Evolutionary conservation across 2,797 vertebrate species (phyloP).

Genomic region (Coilia nasus): DNA sequence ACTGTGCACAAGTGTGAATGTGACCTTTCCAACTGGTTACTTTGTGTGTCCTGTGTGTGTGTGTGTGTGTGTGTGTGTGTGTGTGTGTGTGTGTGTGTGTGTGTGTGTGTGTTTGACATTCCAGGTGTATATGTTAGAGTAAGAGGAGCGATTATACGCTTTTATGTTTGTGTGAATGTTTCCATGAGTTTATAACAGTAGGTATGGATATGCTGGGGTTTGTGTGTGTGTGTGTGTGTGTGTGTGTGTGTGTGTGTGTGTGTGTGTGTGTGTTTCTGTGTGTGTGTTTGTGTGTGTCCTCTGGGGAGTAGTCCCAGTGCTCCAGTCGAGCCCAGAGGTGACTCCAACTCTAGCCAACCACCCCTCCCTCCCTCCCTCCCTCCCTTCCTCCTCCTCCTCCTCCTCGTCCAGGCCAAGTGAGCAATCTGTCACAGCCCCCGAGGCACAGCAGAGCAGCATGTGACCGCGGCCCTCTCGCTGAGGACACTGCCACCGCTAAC

Average conservation of each 20-base stretch:
- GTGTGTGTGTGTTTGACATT: slow-evolving; percentile 28
- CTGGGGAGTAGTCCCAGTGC: slow-evolving; percentile 44
- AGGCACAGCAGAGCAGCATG: slow-evolving; percentile 56
- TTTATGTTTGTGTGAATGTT: slow-evolving; percentile 27
- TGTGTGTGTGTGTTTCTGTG: slow-evolving; percentile 37
- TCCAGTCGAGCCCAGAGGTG: slow-evolving; percentile 50
- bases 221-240: slow-evolving; percentile 37
- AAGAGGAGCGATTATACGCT: neutral
- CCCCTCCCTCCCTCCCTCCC: slow-evolving; percentile 15
- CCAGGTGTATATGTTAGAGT: neutral
- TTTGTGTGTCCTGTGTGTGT: slow-evolving; percentile 15
- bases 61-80: slow-evolving; percentile 38
- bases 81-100: slow-evolving; percentile 29
- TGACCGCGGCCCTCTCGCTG: slow-evolving; percentile 65
- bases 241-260: slow-evolving; percentile 34
- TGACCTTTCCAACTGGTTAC: neutral
- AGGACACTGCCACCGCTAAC: slow-evolving; percentile 59
- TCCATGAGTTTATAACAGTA: neutral
- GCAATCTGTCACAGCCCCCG: slow-evolving; percentile 68
- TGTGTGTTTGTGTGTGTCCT: slow-evolving; percentile 42
- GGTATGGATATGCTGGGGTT: slow-evolving; percentile 6
- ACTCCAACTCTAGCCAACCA: slow-evolving; percentile 47
- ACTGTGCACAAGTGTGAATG: slow-evolving; percentile 11
- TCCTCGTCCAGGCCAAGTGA: slow-evolving; percentile 60
- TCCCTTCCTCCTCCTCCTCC: neutral